Conservation (phyloP, 2,113 vertebrate species). For the Geothlypis trichas region DNA sequence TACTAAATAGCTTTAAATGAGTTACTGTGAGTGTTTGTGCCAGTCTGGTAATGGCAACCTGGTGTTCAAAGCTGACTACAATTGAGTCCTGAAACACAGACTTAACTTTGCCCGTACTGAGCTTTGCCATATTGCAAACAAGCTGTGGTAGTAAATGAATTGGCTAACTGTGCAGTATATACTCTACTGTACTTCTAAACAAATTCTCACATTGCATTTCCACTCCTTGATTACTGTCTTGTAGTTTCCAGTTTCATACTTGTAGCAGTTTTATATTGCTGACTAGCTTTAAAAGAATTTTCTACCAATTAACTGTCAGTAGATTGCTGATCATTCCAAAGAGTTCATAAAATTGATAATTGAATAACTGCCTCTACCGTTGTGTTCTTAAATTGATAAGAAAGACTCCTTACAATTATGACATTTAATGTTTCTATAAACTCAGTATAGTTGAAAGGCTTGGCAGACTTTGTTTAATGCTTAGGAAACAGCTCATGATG, state of each 20-base stretch:
- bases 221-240: not conserved
- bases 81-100: not conserved
- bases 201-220: not conserved
- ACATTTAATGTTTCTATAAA: not conserved
- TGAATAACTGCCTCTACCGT: not conserved
- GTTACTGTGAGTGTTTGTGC: not conserved
- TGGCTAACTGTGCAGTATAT: not conserved
- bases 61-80: not conserved
- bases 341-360: not conserved
- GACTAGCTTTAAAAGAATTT: not conserved
- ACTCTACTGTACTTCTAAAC: not conserved
- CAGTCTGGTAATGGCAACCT: not conserved
- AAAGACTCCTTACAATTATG: not conserved
- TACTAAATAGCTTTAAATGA: not conserved
- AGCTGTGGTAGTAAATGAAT: not conserved
- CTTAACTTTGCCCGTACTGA: not conserved
- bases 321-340: not conserved
- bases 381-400: not conserved
- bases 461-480: not conserved
- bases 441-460: not conserved
- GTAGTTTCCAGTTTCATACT: not conserved
- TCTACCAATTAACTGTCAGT: not conserved
- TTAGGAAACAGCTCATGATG: not conserved
- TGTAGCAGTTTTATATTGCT: not conserved
- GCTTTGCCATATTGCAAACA: not conserved